Percentiles rank a stretch among this genome's conserved stretches.
These are phyloP conservation scores for Hipposideros armiger DNA, from an alignment of 2,113 vertebrate genomes.

Conservation along the genomic window DNA sequence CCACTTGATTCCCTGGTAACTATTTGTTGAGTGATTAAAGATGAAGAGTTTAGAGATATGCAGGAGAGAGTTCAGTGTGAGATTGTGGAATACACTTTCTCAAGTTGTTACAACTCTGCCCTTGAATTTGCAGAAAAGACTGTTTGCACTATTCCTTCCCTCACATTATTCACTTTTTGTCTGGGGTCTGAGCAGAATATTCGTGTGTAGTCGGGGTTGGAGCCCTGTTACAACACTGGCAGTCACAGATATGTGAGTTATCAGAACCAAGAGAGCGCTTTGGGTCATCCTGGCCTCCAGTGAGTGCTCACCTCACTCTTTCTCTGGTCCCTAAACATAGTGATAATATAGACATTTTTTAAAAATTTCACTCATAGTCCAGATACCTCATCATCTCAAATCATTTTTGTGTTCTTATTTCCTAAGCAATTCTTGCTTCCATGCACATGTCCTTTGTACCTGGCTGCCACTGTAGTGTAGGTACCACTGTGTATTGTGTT, in stretches of 20 bases:
- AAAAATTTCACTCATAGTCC: neutral
- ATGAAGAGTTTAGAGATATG: neutral
- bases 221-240: too few relatives aligned
- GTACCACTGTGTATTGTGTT: neutral
- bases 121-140: constrained; percentile 57
- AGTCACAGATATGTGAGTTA: neutral
- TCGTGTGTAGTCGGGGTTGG: neutral
- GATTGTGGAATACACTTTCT: constrained; percentile 30
- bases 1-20: neutral
- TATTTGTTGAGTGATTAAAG: neutral
- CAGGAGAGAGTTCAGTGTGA: neutral
- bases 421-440: neutral
- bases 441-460: neutral
- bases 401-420: constrained; percentile 6
- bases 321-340: neutral
- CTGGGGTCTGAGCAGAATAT: neutral
- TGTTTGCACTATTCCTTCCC: neutral
- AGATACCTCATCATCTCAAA: neutral
- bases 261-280: neutral
- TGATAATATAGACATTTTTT: neutral
- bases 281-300: neutral
- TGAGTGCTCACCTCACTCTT: neutral
- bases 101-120: neutral
- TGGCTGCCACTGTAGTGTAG: neutral
- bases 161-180: neutral